phyloP scores from a whole-genome alignment of 2,797 vertebrate species.

The Sebastes wilsoni region DNA sequence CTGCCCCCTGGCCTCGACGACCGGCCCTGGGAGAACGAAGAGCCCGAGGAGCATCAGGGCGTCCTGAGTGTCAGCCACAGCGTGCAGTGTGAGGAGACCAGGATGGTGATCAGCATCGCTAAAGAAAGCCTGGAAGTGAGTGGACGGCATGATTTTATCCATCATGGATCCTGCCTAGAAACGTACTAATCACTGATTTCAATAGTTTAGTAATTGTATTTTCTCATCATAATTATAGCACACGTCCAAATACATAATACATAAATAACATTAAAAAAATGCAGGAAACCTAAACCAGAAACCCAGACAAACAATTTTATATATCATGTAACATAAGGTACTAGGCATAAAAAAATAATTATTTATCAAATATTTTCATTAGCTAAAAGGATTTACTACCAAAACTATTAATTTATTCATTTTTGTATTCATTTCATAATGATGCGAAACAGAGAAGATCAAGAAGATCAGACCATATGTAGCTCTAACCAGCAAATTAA shows the following conservation, averaged over 20 bases:
- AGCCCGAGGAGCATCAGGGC: slow-evolving; percentile 85
- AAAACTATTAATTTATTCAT: background rate
- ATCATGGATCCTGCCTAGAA: background rate
- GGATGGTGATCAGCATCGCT: slow-evolving; percentile 90
- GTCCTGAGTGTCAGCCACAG: slow-evolving; percentile 79
- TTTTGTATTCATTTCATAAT: background rate
- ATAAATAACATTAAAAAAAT: background rate
- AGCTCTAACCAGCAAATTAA: background rate
- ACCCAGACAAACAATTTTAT: background rate
- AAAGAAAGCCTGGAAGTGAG: slow-evolving; percentile 91
- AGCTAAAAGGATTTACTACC: background rate
- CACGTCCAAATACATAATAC: background rate
- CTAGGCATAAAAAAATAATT: background rate
- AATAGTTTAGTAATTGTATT: background rate
- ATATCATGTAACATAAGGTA: background rate
- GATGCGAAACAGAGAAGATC: background rate
- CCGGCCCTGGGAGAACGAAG: slow-evolving; percentile 59
- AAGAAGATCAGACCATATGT: background rate
- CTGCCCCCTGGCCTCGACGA: slow-evolving; percentile 16
- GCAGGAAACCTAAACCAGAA: background rate
- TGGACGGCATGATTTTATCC: background rate
- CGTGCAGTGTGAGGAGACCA: slow-evolving; percentile 89
- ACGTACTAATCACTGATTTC: background rate
- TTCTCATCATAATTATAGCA: background rate
- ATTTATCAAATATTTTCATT: background rate